A percentile compares a stretch with the other conserved stretches of the same genome.
phyloP scores from a whole-genome alignment of 2,797 vertebrate genomes.

The Ataeniobius toweri region DNA sequence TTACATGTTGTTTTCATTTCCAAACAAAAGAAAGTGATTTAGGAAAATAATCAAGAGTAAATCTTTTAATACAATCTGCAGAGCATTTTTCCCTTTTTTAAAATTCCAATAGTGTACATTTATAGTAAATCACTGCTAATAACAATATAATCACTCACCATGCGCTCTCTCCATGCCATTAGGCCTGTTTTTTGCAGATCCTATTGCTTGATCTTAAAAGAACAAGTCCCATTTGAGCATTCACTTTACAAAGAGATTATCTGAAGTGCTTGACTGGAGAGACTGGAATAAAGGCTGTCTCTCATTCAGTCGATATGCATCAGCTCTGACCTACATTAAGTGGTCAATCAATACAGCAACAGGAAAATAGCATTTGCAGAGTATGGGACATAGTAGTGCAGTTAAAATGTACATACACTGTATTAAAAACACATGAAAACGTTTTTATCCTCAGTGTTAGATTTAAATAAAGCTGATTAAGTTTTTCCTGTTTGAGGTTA shows the following conservation, averaged over 20 bases:
- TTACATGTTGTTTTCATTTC: background rate
- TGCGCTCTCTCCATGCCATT: constrained; percentile 14
- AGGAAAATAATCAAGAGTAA: background rate
- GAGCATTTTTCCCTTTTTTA: background rate
- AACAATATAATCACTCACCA: constrained; percentile 57
- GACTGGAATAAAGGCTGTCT: constrained; percentile 27
- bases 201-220: constrained; percentile 11
- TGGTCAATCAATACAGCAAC: constrained; percentile 60
- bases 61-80: background rate
- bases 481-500: background rate
- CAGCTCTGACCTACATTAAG: constrained; percentile 71
- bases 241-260: constrained; percentile 30
- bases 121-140: background rate
- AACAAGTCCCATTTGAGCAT: constrained; percentile 27
- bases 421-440: too few relatives aligned
- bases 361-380: constrained; percentile 13
- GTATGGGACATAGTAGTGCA: background rate
- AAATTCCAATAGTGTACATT: background rate
- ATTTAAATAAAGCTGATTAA: background rate
- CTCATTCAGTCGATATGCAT: constrained; percentile 52
- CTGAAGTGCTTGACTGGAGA: background rate
- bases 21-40: background rate
- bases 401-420: background rate
- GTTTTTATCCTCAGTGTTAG: background rate
- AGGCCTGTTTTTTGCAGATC: constrained; percentile 13